Percentiles rank a stretch among this genome's conserved stretches.
Conservation (phyloP, 30 jellyfish, hydroid and myxozoan genomes). For the Hydra vulgaris region DNA sequence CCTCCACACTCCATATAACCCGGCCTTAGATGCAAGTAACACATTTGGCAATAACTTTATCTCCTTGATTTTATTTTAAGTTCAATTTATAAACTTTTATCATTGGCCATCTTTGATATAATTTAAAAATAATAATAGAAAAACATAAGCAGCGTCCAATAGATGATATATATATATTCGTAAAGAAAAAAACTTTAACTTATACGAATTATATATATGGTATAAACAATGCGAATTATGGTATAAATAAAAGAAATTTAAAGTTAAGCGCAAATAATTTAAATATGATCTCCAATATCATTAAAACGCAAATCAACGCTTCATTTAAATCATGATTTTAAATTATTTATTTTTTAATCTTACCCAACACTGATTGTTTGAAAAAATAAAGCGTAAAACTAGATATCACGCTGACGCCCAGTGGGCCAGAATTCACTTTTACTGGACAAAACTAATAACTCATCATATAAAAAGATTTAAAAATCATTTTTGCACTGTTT, state of each 20-base stretch:
- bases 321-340: background rate
- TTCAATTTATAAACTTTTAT: background rate
- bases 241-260: background rate
- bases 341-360: background rate
- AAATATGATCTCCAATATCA: background rate
- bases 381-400: no score
- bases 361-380: no score
- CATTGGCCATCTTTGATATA: background rate
- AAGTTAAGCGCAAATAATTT: background rate
- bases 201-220: no score
- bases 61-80: background rate
- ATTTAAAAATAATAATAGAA: no score
- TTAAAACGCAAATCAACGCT: background rate
- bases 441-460: no score
- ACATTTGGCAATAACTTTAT: background rate
- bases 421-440: no score
- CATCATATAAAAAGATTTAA: no score
- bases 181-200: background rate
- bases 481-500: no score
- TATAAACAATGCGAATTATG: no score
- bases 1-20: no score
- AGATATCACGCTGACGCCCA: no score
- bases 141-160: background rate
- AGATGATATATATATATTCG: background rate
- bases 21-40: background rate